A percentile compares a stretch with the other conserved stretches of the same genome.
These are phyloP conservation scores for Gorsachius magnificus DNA, from an alignment of 2,797 vertebrate species.

Conservation along the genomic window DNA sequence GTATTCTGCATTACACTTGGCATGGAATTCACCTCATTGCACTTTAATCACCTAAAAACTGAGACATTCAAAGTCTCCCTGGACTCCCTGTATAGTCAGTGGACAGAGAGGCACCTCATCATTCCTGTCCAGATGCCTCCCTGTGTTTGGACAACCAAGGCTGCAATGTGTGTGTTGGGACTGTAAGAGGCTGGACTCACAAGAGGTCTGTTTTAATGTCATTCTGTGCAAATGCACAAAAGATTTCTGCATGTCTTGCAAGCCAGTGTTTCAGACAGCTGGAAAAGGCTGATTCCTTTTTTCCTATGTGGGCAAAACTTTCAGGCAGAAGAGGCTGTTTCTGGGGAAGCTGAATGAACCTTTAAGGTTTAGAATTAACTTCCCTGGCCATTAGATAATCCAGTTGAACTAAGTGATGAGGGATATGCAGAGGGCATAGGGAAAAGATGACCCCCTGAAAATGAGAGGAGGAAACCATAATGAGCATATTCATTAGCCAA, in stretches of 20 bases:
- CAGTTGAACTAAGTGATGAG: neutral
- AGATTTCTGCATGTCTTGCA: slow-evolving; percentile 7
- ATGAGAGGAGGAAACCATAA: neutral
- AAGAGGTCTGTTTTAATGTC: neutral
- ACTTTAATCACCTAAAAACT: neutral
- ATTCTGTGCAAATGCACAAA: neutral
- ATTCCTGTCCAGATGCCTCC: neutral
- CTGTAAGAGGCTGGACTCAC: neutral
- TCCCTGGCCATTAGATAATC: neutral
- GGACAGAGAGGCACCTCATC: neutral
- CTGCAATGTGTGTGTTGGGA: neutral
- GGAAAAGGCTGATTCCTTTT: slow-evolving; percentile 4
- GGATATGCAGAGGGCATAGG: neutral
- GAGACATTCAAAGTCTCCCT: neutral
- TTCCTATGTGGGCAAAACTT: neutral
- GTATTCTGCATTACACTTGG: neutral
- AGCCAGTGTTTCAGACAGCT: slow-evolving; percentile 21
- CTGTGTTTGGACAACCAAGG: neutral
- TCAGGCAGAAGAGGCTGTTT: neutral
- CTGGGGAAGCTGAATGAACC: slow-evolving; percentile 3
- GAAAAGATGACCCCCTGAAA: neutral
- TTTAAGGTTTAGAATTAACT: neutral
- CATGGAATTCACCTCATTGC: neutral
- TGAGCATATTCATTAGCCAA: neutral
- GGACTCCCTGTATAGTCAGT: neutral